Evolutionary conservation across 2,888 invertebrate genomes (phyloP).

Genomic region (Bibio marci): DNA sequence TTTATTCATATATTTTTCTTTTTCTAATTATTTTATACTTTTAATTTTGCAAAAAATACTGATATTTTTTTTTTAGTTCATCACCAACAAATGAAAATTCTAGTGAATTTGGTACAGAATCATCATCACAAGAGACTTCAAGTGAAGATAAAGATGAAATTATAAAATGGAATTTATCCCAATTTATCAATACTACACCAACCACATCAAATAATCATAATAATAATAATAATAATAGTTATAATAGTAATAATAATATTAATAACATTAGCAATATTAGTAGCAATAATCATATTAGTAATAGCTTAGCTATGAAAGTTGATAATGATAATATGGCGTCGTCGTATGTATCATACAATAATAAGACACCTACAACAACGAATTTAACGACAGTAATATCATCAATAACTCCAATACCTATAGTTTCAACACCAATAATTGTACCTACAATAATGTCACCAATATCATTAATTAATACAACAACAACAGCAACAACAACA

Average conservation of each 20-base stretch:
- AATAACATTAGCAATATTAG: too few relatives aligned
- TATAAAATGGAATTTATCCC: not conserved
- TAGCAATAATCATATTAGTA: too few relatives aligned
- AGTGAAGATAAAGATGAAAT: slow-evolving; percentile 17
- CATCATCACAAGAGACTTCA: slow-evolving; percentile 26
- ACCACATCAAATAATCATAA: too few relatives aligned
- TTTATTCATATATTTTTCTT: not conserved
- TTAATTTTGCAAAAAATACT: not conserved
- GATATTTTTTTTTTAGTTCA: slow-evolving; percentile 21
- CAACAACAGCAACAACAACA: slow-evolving; percentile 19
- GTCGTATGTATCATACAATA: too few relatives aligned
- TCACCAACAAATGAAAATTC: slow-evolving; percentile 34
- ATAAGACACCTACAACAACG: too few relatives aligned
- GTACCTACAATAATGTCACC: slow-evolving; percentile 21
- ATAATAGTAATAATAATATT: too few relatives aligned
- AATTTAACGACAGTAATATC: too few relatives aligned
- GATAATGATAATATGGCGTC: too few relatives aligned
- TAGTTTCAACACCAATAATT: slow-evolving; percentile 20
- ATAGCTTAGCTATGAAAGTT: too few relatives aligned
- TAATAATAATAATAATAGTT: too few relatives aligned
- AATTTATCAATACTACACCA: too few relatives aligned
- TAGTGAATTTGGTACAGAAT: slow-evolving; percentile 31
- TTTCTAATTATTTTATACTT: slow-evolving; percentile 4
- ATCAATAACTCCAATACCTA: too few relatives aligned
- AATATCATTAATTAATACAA: slow-evolving; percentile 17